phyloP scores from a whole-genome alignment of 1,140 invertebrate species.

The Sycophila sp. region DNA sequence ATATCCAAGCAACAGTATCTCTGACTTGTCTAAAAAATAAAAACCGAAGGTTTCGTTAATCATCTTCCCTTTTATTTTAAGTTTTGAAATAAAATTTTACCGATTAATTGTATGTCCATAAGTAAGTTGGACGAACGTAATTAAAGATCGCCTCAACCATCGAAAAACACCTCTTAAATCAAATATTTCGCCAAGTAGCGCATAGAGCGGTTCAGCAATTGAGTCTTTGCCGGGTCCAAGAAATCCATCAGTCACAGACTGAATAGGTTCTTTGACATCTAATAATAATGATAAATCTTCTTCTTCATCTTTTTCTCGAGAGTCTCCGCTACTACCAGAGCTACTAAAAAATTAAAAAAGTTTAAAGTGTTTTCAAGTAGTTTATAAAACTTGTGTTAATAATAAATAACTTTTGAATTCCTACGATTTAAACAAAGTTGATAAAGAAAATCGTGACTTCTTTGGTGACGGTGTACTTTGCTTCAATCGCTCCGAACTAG shows the following conservation, averaged over 20 bases:
- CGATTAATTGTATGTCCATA: constrained; percentile 91
- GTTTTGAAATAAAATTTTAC: constrained; percentile 52
- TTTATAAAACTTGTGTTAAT: neutral
- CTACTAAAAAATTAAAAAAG: constrained; percentile 8
- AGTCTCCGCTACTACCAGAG: constrained; percentile 57
- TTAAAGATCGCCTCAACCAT: constrained; percentile 86
- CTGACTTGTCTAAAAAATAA: constrained; percentile 82
- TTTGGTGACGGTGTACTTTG: constrained; percentile 79
- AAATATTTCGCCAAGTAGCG: constrained; percentile 87
- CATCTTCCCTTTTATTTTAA: too few species aligned
- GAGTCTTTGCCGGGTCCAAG: constrained; percentile 78
- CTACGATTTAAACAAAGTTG: constrained; percentile 86
- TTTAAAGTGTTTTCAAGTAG: neutral
- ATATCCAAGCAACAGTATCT: constrained; percentile 86
- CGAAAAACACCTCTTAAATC: constrained; percentile 88
- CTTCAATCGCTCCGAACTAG: constrained; percentile 87
- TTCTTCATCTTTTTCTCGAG: constrained; percentile 71
- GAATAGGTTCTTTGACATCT: constrained; percentile 65
- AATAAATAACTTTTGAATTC: constrained; percentile 24
- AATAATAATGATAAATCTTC: constrained; percentile 79
- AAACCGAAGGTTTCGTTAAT: too few species aligned
- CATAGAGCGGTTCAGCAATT: constrained; percentile 89
- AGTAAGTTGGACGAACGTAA: constrained; percentile 91
- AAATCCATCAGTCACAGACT: constrained; percentile 59
- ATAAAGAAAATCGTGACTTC: constrained; percentile 85